These are phyloP conservation scores for Microctonus aethiopoides DNA, from an alignment of 2,888 invertebrate genomes.

Conservation along the genomic window DNA sequence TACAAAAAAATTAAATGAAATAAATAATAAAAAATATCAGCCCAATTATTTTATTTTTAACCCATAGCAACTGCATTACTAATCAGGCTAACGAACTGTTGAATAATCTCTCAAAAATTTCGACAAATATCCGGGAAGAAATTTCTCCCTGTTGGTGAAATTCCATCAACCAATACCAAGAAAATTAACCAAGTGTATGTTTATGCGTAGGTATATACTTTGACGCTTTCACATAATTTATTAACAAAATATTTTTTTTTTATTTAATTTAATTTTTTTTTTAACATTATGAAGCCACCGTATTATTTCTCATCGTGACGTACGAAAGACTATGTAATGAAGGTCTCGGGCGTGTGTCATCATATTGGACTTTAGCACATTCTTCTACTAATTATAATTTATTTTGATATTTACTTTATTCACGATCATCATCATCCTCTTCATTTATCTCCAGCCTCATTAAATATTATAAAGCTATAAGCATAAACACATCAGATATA, in stretches of 20 bases:
- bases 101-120: constrained; percentile 23
- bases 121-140: constrained; percentile 33
- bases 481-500: neutral
- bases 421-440: neutral
- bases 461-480: neutral
- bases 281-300: neutral
- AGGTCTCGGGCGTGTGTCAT: neutral
- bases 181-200: neutral
- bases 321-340: neutral
- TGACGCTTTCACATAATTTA: neutral
- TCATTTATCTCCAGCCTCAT: neutral
- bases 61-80: neutral
- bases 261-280: neutral
- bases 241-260: neutral
- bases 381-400: neutral
- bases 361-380: neutral
- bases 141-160: constrained; percentile 15
- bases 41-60: too few relatives aligned
- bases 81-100: constrained; percentile 30
- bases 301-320: neutral
- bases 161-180: neutral
- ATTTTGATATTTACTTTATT: neutral
- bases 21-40: too few relatives aligned
- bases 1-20: neutral
- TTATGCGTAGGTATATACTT: neutral